Evolutionary conservation across 2,797 vertebrate genomes (phyloP).

Genomic region (Lerista edwardsae): DNA sequence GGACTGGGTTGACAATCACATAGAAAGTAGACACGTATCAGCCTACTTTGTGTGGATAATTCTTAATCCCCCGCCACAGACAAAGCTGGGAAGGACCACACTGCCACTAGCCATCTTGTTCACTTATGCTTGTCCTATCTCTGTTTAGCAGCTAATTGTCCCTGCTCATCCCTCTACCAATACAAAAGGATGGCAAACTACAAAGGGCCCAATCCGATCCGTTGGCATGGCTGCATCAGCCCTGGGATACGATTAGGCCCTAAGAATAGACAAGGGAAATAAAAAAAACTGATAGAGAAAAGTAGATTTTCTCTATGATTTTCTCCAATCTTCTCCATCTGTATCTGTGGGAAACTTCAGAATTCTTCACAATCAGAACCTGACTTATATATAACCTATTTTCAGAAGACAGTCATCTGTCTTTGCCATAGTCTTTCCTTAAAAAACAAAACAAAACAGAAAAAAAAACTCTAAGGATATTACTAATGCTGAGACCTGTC

Average conservation of each 20-base stretch:
- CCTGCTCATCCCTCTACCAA: background rate
- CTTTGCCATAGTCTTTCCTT: background rate
- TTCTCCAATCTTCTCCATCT: background rate
- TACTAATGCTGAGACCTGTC: background rate
- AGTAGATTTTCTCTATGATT: background rate
- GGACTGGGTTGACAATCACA: no score
- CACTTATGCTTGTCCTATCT: background rate
- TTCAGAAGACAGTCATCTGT: background rate
- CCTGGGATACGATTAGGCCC: no score
- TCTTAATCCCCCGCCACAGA: no score
- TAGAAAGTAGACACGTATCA: no score
- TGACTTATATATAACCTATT: background rate
- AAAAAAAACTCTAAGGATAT: background rate
- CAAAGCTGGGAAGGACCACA: background rate
- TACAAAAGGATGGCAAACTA: background rate
- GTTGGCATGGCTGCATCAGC: no score
- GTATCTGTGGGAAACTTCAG: background rate
- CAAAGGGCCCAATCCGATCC: no score
- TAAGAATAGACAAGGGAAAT: background rate
- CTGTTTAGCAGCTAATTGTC: background rate
- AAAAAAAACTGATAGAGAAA: background rate
- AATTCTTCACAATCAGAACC: background rate
- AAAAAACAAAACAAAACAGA: background rate
- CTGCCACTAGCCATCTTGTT: background rate
- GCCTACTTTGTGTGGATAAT: no score